Conservation (phyloP, 2,113 vertebrate species). For the Empidonax traillii region DNA sequence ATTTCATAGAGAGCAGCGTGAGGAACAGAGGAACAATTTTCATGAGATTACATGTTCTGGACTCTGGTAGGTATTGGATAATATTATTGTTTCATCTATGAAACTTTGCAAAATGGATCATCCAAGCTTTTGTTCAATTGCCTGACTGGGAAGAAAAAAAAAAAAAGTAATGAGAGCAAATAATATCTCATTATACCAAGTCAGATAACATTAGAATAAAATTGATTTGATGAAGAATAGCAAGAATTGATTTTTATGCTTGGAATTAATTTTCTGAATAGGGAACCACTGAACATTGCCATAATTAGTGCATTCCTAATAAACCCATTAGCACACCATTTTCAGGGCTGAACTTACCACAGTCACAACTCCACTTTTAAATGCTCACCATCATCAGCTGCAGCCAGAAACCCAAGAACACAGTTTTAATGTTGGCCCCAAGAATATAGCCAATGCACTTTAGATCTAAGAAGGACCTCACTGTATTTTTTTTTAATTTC, state of each 20-base stretch:
- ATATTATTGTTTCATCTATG: not conserved
- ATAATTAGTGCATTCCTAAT: not conserved
- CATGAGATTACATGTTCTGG: not conserved
- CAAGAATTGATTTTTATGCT: constrained; percentile 1
- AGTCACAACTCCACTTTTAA: not conserved
- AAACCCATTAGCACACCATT: not conserved
- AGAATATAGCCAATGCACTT: not conserved
- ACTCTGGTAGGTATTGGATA: not conserved
- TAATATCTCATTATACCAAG: not conserved
- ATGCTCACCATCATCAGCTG: not conserved
- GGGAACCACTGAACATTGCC: not conserved
- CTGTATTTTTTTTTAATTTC: not conserved
- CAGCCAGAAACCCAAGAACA: not conserved
- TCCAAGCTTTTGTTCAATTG: not conserved
- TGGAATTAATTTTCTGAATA: constrained; percentile 1
- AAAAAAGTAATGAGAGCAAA: not conserved
- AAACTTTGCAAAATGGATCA: not conserved
- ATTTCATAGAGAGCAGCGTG: not conserved
- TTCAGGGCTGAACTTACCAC: not conserved
- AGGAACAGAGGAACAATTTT: not conserved
- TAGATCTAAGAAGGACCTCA: not conserved
- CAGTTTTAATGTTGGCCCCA: not conserved
- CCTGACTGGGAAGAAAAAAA: not conserved
- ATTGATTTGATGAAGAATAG: not conserved
- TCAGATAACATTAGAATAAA: not conserved